Evolutionary conservation across 1,140 invertebrate species (phyloP).

Genomic region (Monomorium pharaonis): DNA sequence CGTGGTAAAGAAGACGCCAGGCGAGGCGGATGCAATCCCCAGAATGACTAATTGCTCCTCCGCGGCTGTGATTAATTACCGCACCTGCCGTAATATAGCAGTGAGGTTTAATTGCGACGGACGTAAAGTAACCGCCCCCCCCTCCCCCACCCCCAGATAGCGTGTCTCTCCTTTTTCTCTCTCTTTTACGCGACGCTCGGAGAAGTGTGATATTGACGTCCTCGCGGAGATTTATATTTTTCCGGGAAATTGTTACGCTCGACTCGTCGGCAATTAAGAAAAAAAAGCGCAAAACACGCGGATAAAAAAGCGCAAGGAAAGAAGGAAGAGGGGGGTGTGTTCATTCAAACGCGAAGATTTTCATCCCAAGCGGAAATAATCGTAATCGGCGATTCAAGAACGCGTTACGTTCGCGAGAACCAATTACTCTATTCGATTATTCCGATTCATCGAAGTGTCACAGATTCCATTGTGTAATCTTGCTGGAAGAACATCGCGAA

Average conservation of each 20-base stretch:
- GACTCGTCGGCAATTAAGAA: not conserved
- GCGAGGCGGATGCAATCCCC: slow-evolving; percentile 45
- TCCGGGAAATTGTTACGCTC: not conserved
- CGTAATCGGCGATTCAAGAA: not conserved
- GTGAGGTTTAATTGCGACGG: slow-evolving; percentile 51
- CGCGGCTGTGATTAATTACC: slow-evolving; percentile 51
- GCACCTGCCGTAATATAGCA: slow-evolving; percentile 56
- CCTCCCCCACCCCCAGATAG: not conserved
- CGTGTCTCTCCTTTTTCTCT: not conserved
- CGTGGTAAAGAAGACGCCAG: slow-evolving; percentile 45
- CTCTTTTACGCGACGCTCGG: not conserved
- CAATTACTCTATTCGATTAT: not conserved
- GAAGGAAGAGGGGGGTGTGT: no score
- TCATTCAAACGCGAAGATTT: not conserved
- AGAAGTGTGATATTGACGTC: not conserved
- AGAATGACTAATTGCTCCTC: slow-evolving; percentile 52
- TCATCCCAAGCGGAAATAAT: not conserved
- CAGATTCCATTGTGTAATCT: not conserved
- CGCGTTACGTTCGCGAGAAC: not conserved
- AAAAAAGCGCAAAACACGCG: not conserved
- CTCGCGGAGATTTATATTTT: slow-evolving; percentile 10
- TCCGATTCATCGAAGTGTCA: not conserved
- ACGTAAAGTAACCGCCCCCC: slow-evolving; percentile 33
- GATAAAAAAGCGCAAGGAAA: not conserved
- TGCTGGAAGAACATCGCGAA: slow-evolving; percentile 19